Conservation (phyloP, 2,113 vertebrate genomes). For the Ceuthmochares aereus region DNA sequence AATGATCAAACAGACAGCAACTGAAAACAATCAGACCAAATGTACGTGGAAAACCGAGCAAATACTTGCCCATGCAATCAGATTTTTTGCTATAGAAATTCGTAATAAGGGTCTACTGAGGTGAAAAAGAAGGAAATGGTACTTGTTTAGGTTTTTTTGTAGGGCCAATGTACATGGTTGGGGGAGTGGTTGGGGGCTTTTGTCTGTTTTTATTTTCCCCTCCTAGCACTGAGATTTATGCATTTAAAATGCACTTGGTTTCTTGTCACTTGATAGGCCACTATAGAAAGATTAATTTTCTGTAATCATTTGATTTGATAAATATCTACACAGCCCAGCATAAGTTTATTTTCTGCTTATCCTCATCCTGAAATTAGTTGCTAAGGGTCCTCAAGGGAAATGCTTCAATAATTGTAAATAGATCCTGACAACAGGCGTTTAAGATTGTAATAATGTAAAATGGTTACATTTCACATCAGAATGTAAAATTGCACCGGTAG, state of each 20-base stretch:
- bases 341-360: constrained; percentile 57
- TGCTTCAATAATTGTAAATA: constrained; percentile 40
- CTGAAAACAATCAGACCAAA: constrained; percentile 58
- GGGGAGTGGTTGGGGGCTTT: background rate
- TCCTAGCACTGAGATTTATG: background rate
- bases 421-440: constrained; percentile 22
- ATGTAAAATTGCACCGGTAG: background rate
- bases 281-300: constrained; percentile 44
- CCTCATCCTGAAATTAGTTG: constrained; percentile 41
- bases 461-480: background rate
- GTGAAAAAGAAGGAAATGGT: constrained; percentile 44
- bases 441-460: constrained; percentile 28
- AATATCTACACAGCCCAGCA: constrained; percentile 10
- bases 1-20: constrained; percentile 61
- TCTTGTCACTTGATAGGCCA: background rate
- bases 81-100: constrained; percentile 80
- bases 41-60: constrained; percentile 50
- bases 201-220: background rate
- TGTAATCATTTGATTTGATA: constrained; percentile 60
- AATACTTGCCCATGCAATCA: constrained; percentile 75
- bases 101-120: constrained; percentile 56
- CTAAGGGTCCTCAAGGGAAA: constrained; percentile 42
- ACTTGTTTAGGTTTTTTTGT: background rate
- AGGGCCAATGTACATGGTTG: background rate
- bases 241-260: constrained; percentile 7